Conservation (phyloP, 92 coral and sea anemone genomes). For the Hydrozoanthus gracilis region DNA sequence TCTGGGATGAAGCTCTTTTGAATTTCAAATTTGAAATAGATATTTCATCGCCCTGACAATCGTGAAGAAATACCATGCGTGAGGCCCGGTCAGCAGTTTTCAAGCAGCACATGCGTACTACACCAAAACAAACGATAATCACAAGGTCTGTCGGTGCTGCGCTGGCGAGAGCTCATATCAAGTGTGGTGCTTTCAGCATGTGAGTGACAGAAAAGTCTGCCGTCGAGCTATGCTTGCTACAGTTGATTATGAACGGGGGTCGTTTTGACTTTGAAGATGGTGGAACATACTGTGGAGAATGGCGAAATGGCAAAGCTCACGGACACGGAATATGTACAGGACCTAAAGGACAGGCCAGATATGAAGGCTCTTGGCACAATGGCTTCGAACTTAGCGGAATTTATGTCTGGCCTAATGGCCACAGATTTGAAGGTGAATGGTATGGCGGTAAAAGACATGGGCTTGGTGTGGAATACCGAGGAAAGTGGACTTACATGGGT, state of each 20-base stretch:
- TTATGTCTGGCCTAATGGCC: conserved; percentile 96
- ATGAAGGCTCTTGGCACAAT: conserved; percentile 88
- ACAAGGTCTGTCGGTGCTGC: conserved; percentile 25
- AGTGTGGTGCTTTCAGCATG: conserved; percentile 51
- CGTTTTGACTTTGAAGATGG: conserved; percentile 98
- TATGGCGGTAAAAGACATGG: conserved; percentile 84
- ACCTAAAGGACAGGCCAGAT: conserved; percentile 95
- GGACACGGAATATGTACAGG: conserved; percentile 94
- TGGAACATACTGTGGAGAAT: conserved; percentile 92
- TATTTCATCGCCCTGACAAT: too few species aligned
- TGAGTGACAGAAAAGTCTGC: conserved; percentile 37
- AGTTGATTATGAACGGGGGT: conserved; percentile 87
- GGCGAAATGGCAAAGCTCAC: conserved; percentile 92
- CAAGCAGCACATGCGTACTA: conserved; percentile 23
- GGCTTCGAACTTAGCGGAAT: conserved; percentile 90
- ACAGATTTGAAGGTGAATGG: conserved; percentile 90
- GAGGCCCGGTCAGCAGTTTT: conserved; percentile 29
- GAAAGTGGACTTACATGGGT: conserved; percentile 90
- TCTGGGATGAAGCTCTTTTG: too few species aligned
- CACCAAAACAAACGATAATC: conserved; percentile 25
- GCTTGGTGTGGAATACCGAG: conserved; percentile 86
- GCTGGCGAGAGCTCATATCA: conserved; percentile 6
- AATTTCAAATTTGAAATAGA: too few species aligned
- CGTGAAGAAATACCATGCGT: too few species aligned
- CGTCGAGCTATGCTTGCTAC: conserved; percentile 83